phyloP scores from a whole-genome alignment of 2,113 vertebrate species.

The Oreochromis spilurus region DNA sequence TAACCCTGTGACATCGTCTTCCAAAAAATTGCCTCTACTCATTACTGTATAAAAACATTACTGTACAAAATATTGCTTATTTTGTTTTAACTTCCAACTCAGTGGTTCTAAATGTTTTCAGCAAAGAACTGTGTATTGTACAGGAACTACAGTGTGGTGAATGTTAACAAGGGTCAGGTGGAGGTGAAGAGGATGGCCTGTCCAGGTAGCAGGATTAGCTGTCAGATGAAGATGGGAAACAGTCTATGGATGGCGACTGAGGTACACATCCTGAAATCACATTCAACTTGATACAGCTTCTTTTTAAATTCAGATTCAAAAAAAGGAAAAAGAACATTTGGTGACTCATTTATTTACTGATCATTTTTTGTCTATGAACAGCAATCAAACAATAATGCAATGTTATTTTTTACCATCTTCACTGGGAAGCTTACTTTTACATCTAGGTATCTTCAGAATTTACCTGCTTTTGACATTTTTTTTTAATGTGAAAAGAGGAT shows the following conservation, averaged over 20 bases:
- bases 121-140: not conserved
- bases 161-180: constrained; percentile 85
- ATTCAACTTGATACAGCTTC: fast-evolving
- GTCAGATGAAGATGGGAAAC: constrained; percentile 86
- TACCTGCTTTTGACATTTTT: not conserved
- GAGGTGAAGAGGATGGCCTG: constrained; percentile 88
- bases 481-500: not conserved
- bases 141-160: constrained; percentile 94
- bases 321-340: not conserved
- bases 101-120: not conserved
- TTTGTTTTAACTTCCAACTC: not conserved
- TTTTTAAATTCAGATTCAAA: not conserved
- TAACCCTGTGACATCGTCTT: not conserved
- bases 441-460: not conserved
- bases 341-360: not conserved
- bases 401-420: not conserved
- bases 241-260: constrained; percentile 90
- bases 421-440: not conserved
- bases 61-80: not conserved
- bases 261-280: constrained; percentile 61
- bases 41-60: not conserved
- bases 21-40: not conserved
- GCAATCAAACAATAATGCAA: not conserved
- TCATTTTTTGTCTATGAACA: not conserved
- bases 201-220: constrained; percentile 83